phyloP scores from a whole-genome alignment of 2,113 vertebrate species.

The Dinomys branickii region DNA sequence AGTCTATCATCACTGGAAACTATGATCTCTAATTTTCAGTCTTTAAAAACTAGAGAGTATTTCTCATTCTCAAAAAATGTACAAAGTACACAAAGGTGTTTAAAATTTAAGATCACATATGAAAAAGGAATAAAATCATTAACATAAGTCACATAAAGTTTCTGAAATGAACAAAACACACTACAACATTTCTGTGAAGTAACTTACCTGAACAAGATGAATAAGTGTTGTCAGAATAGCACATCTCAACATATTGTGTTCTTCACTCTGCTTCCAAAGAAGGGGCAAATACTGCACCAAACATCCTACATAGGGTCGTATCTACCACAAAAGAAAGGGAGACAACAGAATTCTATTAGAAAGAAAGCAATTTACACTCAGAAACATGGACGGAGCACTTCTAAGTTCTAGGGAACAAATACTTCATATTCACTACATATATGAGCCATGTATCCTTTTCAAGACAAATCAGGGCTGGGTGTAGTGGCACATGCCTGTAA shows the following conservation, averaged over 20 bases:
- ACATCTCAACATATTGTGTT: conserved; percentile 99
- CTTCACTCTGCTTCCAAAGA: conserved; percentile 99
- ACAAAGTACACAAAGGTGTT: neutral
- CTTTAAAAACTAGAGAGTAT: neutral
- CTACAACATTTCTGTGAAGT: neutral
- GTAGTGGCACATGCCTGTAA: neutral
- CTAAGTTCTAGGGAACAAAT: neutral
- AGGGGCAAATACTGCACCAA: conserved; percentile 97
- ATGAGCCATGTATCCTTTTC: neutral
- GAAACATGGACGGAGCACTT: neutral
- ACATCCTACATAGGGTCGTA: conserved; percentile 94
- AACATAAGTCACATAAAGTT: neutral
- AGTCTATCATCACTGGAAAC: neutral
- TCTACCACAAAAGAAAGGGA: conserved; percentile 83
- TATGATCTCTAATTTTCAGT: neutral
- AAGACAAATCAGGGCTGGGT: neutral
- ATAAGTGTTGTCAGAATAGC: conserved; percentile 97
- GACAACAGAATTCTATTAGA: neutral
- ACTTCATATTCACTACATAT: neutral
- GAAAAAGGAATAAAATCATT: neutral
- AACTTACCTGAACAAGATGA: conserved; percentile 94
- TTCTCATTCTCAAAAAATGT: neutral
- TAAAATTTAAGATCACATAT: neutral
- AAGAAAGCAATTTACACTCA: neutral
- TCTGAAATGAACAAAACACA: neutral